These are phyloP conservation scores for Epirrhoe tristata DNA, from an alignment of 2,888 invertebrate species.

Conservation along the genomic window DNA sequence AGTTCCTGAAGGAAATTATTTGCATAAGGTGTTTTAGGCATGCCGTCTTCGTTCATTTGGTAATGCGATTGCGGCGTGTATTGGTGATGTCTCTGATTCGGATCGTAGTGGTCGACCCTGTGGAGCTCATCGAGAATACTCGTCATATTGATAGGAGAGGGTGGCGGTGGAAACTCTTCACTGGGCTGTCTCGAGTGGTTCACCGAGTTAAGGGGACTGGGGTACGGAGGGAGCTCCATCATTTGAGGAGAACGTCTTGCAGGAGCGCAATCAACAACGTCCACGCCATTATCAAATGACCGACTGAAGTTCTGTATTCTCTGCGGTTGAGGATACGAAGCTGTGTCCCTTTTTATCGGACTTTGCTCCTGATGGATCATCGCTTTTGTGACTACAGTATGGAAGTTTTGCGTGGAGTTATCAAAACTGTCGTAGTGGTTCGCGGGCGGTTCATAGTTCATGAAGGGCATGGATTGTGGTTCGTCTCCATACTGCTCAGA, in stretches of 20 bases:
- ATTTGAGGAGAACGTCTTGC: conserved; percentile 73
- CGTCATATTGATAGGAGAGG: conserved; percentile 90
- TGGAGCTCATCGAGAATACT: conserved; percentile 87
- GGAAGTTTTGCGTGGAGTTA: conserved; percentile 82
- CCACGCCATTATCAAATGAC: conserved; percentile 81
- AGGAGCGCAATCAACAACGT: conserved; percentile 88
- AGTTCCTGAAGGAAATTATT: conserved; percentile 92
- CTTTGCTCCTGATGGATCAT: conserved; percentile 94
- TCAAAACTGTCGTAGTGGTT: conserved; percentile 73
- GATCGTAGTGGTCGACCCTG: conserved; percentile 65
- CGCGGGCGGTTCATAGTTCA: conserved; percentile 81
- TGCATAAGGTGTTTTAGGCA: conserved; percentile 39
- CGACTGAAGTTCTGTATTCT: conserved; percentile 71
- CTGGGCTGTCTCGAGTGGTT: conserved; percentile 94
- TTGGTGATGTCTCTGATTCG: conserved; percentile 33
- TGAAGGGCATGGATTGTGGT: conserved; percentile 87
- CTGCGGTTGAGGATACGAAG: conserved; percentile 35
- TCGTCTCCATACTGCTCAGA: conserved; percentile 84
- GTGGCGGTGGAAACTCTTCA: conserved; percentile 96
- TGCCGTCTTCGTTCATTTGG: conserved; percentile 47
- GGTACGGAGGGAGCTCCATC: conserved; percentile 91
- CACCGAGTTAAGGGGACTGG: conserved; percentile 90
- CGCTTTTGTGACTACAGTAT: conserved; percentile 92
- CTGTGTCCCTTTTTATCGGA: conserved; percentile 84
- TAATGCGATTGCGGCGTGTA: conserved; percentile 44